Percentiles rank a stretch among this genome's conserved stretches.
phyloP scores from a whole-genome alignment of 2,888 invertebrate species.

The Mesoligia furuncula region DNA sequence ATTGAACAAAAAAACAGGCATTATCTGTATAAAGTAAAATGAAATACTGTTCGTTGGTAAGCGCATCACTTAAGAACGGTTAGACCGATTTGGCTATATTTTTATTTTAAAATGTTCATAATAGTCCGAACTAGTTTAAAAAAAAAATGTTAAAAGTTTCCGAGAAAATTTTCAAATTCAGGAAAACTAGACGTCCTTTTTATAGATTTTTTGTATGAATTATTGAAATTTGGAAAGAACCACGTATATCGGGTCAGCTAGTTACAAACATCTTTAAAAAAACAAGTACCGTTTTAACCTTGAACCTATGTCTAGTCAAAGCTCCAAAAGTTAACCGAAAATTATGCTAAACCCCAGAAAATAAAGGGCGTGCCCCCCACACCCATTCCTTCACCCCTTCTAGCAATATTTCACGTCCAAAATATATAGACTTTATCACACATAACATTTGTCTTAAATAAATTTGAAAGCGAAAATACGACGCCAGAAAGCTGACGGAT shows the following conservation, averaged over 20 bases:
- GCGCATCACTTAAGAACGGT: background rate
- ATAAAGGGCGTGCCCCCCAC: background rate
- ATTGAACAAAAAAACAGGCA: background rate
- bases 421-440: constrained; percentile 53
- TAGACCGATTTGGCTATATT: background rate
- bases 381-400: background rate
- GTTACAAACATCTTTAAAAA: background rate
- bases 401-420: constrained; percentile 33
- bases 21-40: background rate
- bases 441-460: constrained; percentile 57
- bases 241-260: background rate
- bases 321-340: background rate
- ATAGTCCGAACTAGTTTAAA: background rate
- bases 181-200: background rate
- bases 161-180: background rate
- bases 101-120: background rate
- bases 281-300: background rate
- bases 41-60: background rate
- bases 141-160: background rate
- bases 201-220: background rate
- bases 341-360: background rate
- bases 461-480: constrained; percentile 56
- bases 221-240: background rate
- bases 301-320: background rate
- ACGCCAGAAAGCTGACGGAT: constrained; percentile 59